phyloP scores from a whole-genome alignment of 2,113 vertebrate species.

The Rhipidura dahli region DNA sequence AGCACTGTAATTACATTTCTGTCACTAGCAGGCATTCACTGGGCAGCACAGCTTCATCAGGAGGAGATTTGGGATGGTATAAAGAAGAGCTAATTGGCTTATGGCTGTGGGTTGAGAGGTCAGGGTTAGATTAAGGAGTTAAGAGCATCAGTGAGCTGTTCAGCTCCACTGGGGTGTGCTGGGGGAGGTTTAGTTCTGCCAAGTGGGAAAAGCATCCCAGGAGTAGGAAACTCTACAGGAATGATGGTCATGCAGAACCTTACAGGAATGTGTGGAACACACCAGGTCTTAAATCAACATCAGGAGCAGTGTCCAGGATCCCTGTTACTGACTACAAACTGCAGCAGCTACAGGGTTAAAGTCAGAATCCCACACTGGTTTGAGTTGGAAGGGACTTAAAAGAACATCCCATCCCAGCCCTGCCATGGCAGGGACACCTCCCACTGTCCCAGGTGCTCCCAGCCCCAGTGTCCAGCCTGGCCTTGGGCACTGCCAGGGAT shows the following conservation, averaged over 20 bases:
- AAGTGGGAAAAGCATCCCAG: not conserved
- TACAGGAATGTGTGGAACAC: not conserved
- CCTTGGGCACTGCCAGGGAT: not conserved
- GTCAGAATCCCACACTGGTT: not conserved
- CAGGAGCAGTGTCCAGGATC: not conserved
- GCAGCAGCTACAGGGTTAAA: not conserved
- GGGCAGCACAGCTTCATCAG: not conserved
- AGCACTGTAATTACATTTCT: constrained; percentile 11
- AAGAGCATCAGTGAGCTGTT: not conserved
- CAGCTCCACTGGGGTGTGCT: not conserved
- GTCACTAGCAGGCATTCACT: not conserved
- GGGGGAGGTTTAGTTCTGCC: not conserved
- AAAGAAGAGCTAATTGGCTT: constrained; percentile 55
- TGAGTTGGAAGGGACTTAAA: not conserved
- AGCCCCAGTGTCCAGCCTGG: rapidly evolving
- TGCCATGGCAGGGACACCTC: not conserved
- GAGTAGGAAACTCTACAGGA: not conserved
- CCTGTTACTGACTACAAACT: not conserved
- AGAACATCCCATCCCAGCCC: not conserved
- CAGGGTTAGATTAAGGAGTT: constrained; percentile 34
- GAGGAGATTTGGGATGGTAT: constrained; percentile 35
- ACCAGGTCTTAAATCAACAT: not conserved
- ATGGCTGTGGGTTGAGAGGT: constrained; percentile 28
- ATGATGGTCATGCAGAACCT: not conserved
- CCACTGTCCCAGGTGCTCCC: not conserved